Evolutionary conservation across 2,113 vertebrate species (phyloP), one percentile per base, ranked within the genome.

Genomic region (Syrrhaptes paradoxus): DNA sequence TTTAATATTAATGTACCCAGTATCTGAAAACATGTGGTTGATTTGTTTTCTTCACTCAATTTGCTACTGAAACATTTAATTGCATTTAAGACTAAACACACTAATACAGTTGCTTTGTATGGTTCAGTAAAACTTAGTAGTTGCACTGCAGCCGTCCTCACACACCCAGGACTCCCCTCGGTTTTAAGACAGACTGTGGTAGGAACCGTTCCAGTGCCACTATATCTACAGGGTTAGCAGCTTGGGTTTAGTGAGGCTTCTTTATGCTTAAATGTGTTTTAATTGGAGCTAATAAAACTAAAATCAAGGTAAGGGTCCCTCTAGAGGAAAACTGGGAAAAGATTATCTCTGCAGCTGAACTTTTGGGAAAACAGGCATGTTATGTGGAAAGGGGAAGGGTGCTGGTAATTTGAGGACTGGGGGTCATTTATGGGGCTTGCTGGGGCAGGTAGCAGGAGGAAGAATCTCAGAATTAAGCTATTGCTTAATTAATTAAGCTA

Each of bases 1-100:
- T 88, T 93, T 93, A 96, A 89, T 96, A 93, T 90, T 92, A 89
- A 97, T 97, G 94, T 94, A 96, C 90, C 90, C 96, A 96, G 84
- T 97, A 94, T 85, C 97, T 97, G 89, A 91, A 97, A 95, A 91
- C 87, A 96, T 96, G 87, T 95, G 92, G 82, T 77, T 97, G 96
- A 97, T 97, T 98, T 93, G 93, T 97, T 95, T 97, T 97, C 96
- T 97, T 93, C 92, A 93, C 96, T 98, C 97, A 97, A 94, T 97
- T 97, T 97, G 90, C 95, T 96, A 97, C 90, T 96, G 96, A 97
- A 96, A 95, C 91, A 80, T 92, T 98, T 97, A 96, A 97, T 97
- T 98, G 95, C 61, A 85, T 95, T 96, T 97, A 95, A 95, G 92
- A 91, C 91, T 85, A 92, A 91, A 73, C 45, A 86, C 55, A 92